Base-by-base conservation (phyloP, 2,113 vertebrate genomes). In the Xiphophorus couchianus region DNA sequence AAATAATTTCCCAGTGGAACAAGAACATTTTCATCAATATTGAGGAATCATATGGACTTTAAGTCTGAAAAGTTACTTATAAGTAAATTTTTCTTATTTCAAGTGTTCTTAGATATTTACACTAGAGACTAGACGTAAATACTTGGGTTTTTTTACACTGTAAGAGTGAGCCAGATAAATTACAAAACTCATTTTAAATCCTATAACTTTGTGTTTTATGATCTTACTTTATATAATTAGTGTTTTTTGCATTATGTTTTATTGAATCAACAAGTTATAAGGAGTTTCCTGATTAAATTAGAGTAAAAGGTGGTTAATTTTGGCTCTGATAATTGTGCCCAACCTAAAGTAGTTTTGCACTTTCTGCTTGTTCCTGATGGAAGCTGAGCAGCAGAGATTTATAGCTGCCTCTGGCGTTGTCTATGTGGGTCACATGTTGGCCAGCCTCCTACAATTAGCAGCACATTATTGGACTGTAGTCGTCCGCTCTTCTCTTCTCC, bases 351-450 rank as follows among this genome's bases (percentile, higher is more conserved):
- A 63, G 62, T 54, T 37, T 76, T 80, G 54, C 62, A 9, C 31
- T 73, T 76, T 83, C 42, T 69, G 54, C 73, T 82, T 81, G 80
- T 74, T 60, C 69, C 66, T 77, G 64, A 48, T 70, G 61, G 74
- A 88, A 73, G 83, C 62, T 80, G 81, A 65, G 68, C 77, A 75
- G 63, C 13, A 80, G 62, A 77, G 10, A 83, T 71, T 66, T 64
- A 64, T 80, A 67, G 70, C 85, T 66, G 78, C 88, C 81, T 74
- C 80, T 58, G 90, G 86, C 79, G 2, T 76, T 82, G 75, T 85
- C 77, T 91, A 91, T 94, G 79, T 93, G 88, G 92, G 93, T 92
- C 94, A 93, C 89, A 77, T 84, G 73, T 86, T 77, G 74, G 64
- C 65, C 77, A 74, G 67, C 83, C 65, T 85, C 80, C 76, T 76